phyloP scores from a whole-genome alignment of 1,140 invertebrate species.

The Babylonia areolata region DNA sequence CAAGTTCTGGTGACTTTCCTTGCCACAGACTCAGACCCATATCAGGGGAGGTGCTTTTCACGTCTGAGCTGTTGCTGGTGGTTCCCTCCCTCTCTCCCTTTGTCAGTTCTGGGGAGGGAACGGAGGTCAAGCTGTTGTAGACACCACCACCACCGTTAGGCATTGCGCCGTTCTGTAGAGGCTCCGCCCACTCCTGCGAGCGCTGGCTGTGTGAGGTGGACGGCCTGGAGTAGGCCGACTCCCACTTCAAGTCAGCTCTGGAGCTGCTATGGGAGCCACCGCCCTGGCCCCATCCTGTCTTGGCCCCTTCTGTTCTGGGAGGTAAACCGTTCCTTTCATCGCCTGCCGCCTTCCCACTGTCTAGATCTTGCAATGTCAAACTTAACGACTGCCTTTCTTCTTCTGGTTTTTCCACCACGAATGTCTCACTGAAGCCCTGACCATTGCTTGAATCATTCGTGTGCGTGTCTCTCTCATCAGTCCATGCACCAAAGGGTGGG shows the following conservation, averaged over 20 bases:
- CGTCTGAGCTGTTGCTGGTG: neutral
- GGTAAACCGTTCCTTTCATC: neutral
- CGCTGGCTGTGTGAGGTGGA: neutral
- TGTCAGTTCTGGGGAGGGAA: neutral
- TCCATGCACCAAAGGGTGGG: neutral
- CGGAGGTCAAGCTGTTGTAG: neutral
- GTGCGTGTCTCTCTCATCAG: too few relatives aligned
- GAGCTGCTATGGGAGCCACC: neutral
- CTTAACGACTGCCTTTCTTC: neutral
- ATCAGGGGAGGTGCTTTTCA: neutral
- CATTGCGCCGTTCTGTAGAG: neutral
- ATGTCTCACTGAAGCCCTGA: neutral
- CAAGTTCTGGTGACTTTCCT: neutral
- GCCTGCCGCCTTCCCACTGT: neutral
- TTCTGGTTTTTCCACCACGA: neutral
- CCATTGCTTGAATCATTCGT: too few relatives aligned
- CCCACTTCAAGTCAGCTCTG: conserved; percentile 5
- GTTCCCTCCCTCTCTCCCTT: neutral
- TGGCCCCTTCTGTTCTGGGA: neutral
- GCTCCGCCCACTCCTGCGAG: neutral
- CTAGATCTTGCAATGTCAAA: neutral
- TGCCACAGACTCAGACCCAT: neutral
- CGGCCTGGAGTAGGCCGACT: conserved; percentile 12
- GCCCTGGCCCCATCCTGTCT: neutral
- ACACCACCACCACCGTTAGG: neutral